A percentile compares a stretch with the other conserved stretches of the same genome.
Evolutionary conservation across 2,888 invertebrate species (phyloP).

Genomic region (Andrena praecox): DNA sequence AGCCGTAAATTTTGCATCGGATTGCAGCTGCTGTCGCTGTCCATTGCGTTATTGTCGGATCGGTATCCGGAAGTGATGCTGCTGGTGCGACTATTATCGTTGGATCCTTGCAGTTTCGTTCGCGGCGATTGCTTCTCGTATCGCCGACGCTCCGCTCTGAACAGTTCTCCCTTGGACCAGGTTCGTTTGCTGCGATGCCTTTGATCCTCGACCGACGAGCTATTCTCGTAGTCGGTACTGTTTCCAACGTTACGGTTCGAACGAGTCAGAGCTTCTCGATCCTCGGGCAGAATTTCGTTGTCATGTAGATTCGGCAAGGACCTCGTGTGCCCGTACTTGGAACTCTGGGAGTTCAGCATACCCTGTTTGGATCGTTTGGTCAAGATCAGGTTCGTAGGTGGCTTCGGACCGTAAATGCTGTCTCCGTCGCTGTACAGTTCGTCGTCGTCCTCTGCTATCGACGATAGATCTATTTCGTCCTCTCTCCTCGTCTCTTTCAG

Average conservation of each 20-base stretch:
- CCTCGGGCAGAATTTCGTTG: conserved; percentile 72
- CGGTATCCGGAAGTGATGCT: conserved; percentile 86
- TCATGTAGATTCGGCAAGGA: conserved; percentile 80
- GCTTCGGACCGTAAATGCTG: conserved; percentile 66
- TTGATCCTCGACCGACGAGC: conserved; percentile 50
- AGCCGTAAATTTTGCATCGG: neutral
- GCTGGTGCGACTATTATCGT: conserved; percentile 70
- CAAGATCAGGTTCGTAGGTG: neutral
- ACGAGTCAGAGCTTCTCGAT: conserved; percentile 11
- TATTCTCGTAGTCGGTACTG: conserved; percentile 58
- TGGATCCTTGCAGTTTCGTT: conserved; percentile 11
- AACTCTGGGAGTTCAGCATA: neutral
- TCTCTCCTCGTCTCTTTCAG: conserved; percentile 39
- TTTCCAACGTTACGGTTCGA: conserved; percentile 17
- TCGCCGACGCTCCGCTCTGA: neutral
- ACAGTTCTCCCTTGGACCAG: neutral
- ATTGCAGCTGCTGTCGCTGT: conserved; percentile 82
- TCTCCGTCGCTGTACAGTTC: conserved; percentile 75
- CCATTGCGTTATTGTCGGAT: conserved; percentile 84
- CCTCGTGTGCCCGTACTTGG: conserved; percentile 5
- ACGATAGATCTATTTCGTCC: conserved; percentile 60
- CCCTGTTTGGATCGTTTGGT: neutral
- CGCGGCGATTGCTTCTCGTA: neutral
- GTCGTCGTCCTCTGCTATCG: conserved; percentile 71
- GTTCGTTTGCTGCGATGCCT: neutral